These are phyloP conservation scores for Pseudomyrmex cubaensis DNA, from an alignment of 1,140 invertebrate genomes.

Conservation along the genomic window DNA sequence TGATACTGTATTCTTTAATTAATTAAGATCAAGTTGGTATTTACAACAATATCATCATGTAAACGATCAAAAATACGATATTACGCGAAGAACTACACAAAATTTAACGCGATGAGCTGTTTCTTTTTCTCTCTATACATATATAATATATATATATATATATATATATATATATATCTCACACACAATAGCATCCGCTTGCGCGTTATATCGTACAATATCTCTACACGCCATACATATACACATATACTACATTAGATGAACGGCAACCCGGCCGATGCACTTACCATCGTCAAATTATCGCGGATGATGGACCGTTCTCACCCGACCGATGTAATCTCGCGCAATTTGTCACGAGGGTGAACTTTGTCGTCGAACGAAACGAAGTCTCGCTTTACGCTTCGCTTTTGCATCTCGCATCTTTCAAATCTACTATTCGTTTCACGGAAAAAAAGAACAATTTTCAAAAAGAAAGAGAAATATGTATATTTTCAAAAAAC, in stretches of 20 bases:
- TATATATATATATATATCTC: too few species aligned
- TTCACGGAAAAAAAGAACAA: too few species aligned
- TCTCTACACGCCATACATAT: slow-evolving; percentile 19
- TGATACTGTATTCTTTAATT: not conserved
- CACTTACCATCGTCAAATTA: slow-evolving; percentile 71
- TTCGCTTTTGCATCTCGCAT: too few species aligned
- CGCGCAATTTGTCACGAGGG: slow-evolving; percentile 69
- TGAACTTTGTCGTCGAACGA: slow-evolving; percentile 46
- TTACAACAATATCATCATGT: not conserved
- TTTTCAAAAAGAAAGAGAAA: too few species aligned
- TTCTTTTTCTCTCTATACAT: not conserved
- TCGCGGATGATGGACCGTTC: slow-evolving; percentile 69
- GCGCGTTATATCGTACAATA: slow-evolving; percentile 42
- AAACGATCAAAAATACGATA: not conserved
- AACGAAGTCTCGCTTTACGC: not conserved
- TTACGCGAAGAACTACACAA: not conserved
- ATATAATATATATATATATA: too few species aligned
- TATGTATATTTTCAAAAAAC: too few species aligned
- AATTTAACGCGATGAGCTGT: slow-evolving; percentile 20
- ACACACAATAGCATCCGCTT: not conserved
- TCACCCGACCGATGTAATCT: slow-evolving; percentile 60
- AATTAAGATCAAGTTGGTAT: slow-evolving; percentile 2
- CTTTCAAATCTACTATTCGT: too few species aligned
- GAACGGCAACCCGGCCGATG: slow-evolving; percentile 44
- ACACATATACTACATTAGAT: slow-evolving; percentile 13